Conservation (phyloP, 2,113 vertebrate genomes). For the Cettia cetti region DNA sequence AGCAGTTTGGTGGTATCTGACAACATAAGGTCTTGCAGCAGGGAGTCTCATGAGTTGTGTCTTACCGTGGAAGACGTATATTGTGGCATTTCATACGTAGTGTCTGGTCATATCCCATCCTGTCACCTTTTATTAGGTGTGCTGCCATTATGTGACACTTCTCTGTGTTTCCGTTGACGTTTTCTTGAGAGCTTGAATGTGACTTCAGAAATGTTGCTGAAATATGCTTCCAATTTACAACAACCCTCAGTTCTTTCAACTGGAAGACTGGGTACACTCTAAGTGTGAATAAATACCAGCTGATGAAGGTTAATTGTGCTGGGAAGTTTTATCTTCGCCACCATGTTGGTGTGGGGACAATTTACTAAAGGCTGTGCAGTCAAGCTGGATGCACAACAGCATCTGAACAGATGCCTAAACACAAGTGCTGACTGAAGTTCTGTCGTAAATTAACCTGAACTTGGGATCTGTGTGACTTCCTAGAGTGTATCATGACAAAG, state of each 20-base stretch:
- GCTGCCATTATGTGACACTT: neutral
- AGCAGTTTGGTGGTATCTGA: neutral
- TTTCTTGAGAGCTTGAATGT: neutral
- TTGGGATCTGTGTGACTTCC: neutral
- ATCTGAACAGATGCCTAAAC: neutral
- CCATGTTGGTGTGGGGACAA: neutral
- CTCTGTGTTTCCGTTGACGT: accelerated
- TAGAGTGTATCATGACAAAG: neutral
- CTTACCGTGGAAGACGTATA: accelerated
- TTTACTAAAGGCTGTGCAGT: neutral
- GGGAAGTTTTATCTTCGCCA: neutral
- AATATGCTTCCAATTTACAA: neutral
- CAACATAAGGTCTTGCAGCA: neutral
- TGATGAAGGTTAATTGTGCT: neutral
- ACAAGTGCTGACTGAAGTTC: neutral
- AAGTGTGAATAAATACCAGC: neutral
- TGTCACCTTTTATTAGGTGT: neutral
- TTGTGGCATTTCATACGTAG: neutral
- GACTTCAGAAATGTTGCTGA: neutral
- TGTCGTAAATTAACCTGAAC: neutral
- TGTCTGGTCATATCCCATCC: neutral
- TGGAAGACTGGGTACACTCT: neutral
- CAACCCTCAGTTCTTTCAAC: neutral
- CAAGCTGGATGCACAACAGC: neutral
- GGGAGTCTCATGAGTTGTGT: neutral